Conservation (phyloP, 2,113 vertebrate genomes). For the Epinephelus fuscoguttatus region DNA sequence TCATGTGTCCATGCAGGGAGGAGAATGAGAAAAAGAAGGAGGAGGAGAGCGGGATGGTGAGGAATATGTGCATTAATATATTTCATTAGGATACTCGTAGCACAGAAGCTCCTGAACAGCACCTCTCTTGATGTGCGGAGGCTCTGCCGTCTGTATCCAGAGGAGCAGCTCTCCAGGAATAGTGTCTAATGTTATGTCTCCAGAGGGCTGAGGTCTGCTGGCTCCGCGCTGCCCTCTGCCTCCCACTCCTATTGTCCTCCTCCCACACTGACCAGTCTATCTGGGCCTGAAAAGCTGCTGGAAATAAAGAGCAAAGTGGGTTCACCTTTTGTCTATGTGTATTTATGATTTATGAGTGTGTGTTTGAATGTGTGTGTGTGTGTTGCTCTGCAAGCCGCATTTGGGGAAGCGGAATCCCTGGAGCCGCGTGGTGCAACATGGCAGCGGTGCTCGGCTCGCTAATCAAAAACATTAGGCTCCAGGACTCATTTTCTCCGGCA, state of each 20-base stretch:
- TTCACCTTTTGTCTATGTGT: slow-evolving; percentile 79
- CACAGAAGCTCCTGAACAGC: slow-evolving; percentile 67
- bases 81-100: slow-evolving; percentile 79
- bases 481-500: slow-evolving; percentile 72
- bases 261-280: slow-evolving; percentile 81
- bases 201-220: slow-evolving; percentile 67
- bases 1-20: slow-evolving; percentile 77
- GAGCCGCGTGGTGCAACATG: slow-evolving; percentile 62
- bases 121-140: slow-evolving; percentile 74
- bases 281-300: slow-evolving; percentile 69
- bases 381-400: slow-evolving; percentile 34
- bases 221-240: slow-evolving; percentile 65
- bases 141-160: slow-evolving; percentile 52
- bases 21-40: slow-evolving; percentile 65
- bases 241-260: slow-evolving; percentile 81
- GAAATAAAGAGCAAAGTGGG: slow-evolving; percentile 76
- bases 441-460: slow-evolving; percentile 62
- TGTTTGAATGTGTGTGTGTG: slow-evolving; percentile 34
- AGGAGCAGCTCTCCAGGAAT: slow-evolving; percentile 69
- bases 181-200: slow-evolving; percentile 72
- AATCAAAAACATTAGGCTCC: slow-evolving; percentile 82
- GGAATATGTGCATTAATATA: slow-evolving; percentile 81
- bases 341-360: slow-evolving; percentile 80
- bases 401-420: slow-evolving; percentile 57
- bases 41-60: slow-evolving; percentile 63